These are phyloP conservation scores for Lacanobia wlatinum DNA, from an alignment of 2,888 invertebrate species.

Conservation along the genomic window DNA sequence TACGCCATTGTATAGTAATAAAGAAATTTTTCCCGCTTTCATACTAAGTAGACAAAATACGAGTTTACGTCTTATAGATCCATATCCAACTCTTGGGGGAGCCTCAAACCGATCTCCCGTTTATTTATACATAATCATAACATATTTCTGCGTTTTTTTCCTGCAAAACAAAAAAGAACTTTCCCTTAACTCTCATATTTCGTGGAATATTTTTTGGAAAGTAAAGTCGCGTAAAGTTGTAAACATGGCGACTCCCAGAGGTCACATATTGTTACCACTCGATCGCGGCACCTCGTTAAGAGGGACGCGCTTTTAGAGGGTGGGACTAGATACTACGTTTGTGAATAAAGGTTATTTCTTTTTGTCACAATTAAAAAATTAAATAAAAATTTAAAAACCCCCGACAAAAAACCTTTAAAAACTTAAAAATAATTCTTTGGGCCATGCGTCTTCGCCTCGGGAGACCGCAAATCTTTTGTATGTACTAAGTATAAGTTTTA, in stretches of 20 bases:
- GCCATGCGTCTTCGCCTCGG: no score
- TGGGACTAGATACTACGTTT: constrained; percentile 24
- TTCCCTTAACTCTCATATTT: constrained; percentile 68
- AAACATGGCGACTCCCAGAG: constrained; percentile 68
- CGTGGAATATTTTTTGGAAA: constrained; percentile 63
- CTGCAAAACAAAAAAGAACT: constrained; percentile 62
- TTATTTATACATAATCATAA: constrained; percentile 69
- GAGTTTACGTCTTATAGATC: constrained; percentile 47
- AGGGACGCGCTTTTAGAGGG: constrained; percentile 46
- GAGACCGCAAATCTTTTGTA: no score
- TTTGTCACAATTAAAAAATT: not conserved
- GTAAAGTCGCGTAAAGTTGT: constrained; percentile 66
- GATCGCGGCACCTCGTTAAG: constrained; percentile 70
- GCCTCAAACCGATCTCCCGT: constrained; percentile 55
- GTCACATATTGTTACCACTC: constrained; percentile 72
- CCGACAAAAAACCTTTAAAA: no score
- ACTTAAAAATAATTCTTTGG: no score
- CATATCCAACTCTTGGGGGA: constrained; percentile 61
- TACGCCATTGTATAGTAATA: constrained; percentile 47
- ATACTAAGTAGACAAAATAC: constrained; percentile 56
- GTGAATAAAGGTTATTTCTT: not conserved
- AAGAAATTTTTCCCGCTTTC: constrained; percentile 35
- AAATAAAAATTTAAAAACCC: no score
- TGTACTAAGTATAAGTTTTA: no score
- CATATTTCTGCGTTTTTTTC: constrained; percentile 58